A percentile compares a stretch with the other conserved stretches of the same genome.
These are phyloP conservation scores for Apantesis nais DNA, from an alignment of 2,888 invertebrate species.

Conservation along the genomic window DNA sequence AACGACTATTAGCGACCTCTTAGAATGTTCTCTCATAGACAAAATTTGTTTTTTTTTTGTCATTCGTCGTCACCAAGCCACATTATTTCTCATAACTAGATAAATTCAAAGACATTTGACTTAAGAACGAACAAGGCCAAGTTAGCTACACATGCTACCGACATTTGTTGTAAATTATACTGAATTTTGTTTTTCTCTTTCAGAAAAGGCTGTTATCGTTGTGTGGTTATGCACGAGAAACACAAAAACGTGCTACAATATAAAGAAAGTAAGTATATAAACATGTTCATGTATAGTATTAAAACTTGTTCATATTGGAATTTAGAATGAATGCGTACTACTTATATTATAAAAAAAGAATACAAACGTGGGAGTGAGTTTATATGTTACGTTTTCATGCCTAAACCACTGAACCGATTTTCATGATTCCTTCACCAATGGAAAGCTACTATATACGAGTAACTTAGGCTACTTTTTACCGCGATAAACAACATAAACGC, in stretches of 20 bases:
- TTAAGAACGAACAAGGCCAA: not conserved
- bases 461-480: too few species aligned
- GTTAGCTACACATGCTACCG: not conserved
- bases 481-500: too few species aligned
- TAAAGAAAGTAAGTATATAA: constrained; percentile 96
- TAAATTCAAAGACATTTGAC: not conserved
- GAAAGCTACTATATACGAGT: too few species aligned
- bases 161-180: constrained; percentile 8
- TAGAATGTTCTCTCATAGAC: not conserved
- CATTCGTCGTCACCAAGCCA: not conserved
- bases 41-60: not conserved
- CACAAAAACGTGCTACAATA: constrained; percentile 97
- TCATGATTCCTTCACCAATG: too few species aligned
- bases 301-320: not conserved
- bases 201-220: constrained; percentile 97
- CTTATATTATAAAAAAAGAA: too few species aligned
- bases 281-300: not conserved
- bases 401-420: too few species aligned
- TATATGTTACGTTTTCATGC: too few species aligned
- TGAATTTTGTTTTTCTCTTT: constrained; percentile 55
- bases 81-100: not conserved
- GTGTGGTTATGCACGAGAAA: constrained; percentile 97
- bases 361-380: too few species aligned
- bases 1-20: not conserved
- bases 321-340: not conserved